A percentile compares a stretch with the other conserved stretches of the same genome.
These are phyloP conservation scores for Drosophila niveifrons DNA, from an alignment of 2,888 invertebrate genomes.

Conservation along the genomic window DNA sequence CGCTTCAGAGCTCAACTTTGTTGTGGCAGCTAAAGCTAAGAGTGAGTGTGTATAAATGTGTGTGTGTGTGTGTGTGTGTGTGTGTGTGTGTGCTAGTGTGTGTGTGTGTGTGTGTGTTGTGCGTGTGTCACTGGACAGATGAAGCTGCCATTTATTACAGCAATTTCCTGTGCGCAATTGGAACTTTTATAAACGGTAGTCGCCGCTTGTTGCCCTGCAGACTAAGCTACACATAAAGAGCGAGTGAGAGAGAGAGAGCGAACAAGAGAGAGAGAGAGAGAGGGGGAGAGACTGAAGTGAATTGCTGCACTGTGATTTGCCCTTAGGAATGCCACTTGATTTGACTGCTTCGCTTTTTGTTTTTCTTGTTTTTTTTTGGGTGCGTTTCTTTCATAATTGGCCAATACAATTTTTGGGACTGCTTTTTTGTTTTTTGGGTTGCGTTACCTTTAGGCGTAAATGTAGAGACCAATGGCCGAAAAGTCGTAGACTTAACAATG, in stretches of 20 bases:
- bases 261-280: background rate
- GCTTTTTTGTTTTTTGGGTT: background rate
- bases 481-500: background rate
- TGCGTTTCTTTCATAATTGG: conserved; percentile 12
- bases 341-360: background rate
- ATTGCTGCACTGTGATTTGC: conserved; percentile 40
- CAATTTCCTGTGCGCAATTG: conserved; percentile 80
- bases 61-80: conserved; percentile 6
- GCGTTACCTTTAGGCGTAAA: background rate
- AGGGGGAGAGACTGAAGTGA: background rate
- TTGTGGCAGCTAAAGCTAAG: conserved; percentile 2
- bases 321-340: conserved; percentile 31
- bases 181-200: conserved; percentile 76
- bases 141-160: conserved; percentile 70
- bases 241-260: conserved; percentile 3
- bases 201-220: conserved; percentile 58
- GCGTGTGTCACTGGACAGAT: conserved; percentile 30
- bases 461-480: conserved; percentile 1
- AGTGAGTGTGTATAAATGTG: no score
- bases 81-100: background rate
- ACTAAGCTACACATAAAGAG: background rate
- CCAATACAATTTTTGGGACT: conserved; percentile 18
- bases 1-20: conserved; percentile 40
- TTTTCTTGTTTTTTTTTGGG: background rate
- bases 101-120: conserved; percentile 14